Evolutionary conservation across 2,888 invertebrate species (phyloP).

Genomic region (Drosophila eohydei): DNA sequence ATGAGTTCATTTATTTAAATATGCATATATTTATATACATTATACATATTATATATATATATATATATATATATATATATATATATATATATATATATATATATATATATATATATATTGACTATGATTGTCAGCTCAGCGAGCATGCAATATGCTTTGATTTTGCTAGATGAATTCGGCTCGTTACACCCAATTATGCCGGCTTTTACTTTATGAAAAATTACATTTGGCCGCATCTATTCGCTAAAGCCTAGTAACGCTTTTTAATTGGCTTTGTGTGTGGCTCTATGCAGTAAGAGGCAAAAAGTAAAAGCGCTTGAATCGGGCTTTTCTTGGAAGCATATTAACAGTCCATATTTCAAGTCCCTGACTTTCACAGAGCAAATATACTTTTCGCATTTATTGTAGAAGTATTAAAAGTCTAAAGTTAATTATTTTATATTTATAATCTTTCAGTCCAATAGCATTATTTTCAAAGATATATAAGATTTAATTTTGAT

Average conservation of each 20-base stretch:
- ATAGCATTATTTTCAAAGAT: no score
- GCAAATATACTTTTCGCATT: no score
- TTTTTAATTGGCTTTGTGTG: conserved; percentile 5
- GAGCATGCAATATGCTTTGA: conserved; percentile 30
- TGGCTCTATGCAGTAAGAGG: no score
- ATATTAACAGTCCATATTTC: no score
- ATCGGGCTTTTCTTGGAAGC: no score
- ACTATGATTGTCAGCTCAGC: conserved; percentile 16
- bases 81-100: neutral
- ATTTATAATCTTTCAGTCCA: neutral
- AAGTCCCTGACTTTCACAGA: no score
- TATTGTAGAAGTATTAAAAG: no score
- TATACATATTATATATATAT: neutral
- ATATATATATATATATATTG: neutral
- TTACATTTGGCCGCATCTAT: conserved; percentile 11
- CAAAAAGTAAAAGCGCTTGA: neutral
- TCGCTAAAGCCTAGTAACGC: conserved; percentile 6
- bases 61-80: neutral
- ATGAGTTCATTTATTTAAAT: neutral
- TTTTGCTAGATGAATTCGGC: neutral
- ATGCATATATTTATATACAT: neutral
- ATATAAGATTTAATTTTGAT: neutral
- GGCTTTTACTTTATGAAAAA: conserved; percentile 20
- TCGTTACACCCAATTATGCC: conserved; percentile 31
- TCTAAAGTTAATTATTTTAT: neutral